Evolutionary conservation across 2,797 vertebrate genomes (phyloP).

Genomic region (Limnodromus scolopaceus): DNA sequence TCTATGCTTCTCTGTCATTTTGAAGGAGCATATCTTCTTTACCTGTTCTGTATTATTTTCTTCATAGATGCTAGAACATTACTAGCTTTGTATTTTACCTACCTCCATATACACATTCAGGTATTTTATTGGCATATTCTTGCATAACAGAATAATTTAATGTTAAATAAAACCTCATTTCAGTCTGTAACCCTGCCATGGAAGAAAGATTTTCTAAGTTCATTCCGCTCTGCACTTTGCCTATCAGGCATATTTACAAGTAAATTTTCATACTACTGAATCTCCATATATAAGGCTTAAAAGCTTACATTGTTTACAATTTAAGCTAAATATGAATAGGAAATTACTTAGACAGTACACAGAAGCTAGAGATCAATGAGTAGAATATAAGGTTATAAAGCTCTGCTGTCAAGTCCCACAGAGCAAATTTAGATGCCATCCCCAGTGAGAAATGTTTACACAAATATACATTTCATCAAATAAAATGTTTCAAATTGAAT

Average conservation of each 20-base stretch:
- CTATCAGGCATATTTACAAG: neutral
- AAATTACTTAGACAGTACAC: neutral
- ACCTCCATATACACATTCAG: rapidly evolving
- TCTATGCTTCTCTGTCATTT: neutral
- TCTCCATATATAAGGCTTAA: neutral
- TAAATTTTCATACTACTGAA: neutral
- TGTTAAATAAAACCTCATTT: neutral
- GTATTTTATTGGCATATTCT: neutral
- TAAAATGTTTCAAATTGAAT: constrained; percentile 24
- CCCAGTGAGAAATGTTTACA: neutral
- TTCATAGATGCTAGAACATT: neutral
- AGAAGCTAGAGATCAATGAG: neutral
- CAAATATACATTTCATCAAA: constrained; percentile 13
- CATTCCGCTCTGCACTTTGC: neutral
- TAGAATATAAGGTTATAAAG: neutral
- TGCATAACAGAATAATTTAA: neutral
- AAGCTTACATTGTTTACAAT: neutral
- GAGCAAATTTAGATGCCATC: neutral
- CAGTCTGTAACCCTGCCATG: neutral
- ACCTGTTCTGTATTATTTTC: neutral
- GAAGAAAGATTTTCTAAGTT: neutral
- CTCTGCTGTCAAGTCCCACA: neutral
- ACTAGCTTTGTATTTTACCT: neutral
- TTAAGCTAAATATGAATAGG: neutral
- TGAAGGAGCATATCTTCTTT: neutral